A percentile compares a stretch with the other conserved stretches of the same genome.
phyloP scores from a whole-genome alignment of 2,113 vertebrate genomes.

The Sebastes schlegelii region DNA sequence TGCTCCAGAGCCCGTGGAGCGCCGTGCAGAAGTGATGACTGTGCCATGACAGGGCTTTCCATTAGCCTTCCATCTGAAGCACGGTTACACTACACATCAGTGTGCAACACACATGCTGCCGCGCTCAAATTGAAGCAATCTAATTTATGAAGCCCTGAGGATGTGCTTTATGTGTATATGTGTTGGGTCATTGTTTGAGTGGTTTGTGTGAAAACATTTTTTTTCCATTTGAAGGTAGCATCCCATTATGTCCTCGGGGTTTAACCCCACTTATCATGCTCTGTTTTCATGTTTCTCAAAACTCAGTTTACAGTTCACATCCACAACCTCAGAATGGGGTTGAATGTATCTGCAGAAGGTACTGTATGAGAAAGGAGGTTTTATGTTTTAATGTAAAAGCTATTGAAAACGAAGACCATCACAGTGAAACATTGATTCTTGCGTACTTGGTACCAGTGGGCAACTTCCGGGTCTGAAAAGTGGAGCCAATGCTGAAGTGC shows the following conservation, averaged over 20 bases:
- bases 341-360: background rate
- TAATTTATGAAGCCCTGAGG: background rate
- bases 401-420: background rate
- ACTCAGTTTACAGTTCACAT: background rate
- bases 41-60: constrained; percentile 27
- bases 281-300: background rate
- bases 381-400: background rate
- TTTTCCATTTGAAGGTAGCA: background rate
- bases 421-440: background rate
- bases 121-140: constrained; percentile 16
- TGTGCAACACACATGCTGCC: constrained; percentile 14
- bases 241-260: background rate
- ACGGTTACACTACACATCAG: background rate
- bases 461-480: too few relatives aligned
- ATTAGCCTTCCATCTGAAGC: constrained; percentile 38
- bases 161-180: background rate
- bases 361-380: too few relatives aligned
- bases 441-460: too few relatives aligned
- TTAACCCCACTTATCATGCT: background rate
- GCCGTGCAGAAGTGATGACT: constrained; percentile 36
- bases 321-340: background rate
- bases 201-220: background rate
- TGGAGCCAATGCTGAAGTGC: too few relatives aligned
- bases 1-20: constrained; percentile 23
- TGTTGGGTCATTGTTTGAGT: background rate